Evolutionary conservation across 2,113 vertebrate genomes (phyloP).

Genomic region (Trichomycterus rosablanca): DNA sequence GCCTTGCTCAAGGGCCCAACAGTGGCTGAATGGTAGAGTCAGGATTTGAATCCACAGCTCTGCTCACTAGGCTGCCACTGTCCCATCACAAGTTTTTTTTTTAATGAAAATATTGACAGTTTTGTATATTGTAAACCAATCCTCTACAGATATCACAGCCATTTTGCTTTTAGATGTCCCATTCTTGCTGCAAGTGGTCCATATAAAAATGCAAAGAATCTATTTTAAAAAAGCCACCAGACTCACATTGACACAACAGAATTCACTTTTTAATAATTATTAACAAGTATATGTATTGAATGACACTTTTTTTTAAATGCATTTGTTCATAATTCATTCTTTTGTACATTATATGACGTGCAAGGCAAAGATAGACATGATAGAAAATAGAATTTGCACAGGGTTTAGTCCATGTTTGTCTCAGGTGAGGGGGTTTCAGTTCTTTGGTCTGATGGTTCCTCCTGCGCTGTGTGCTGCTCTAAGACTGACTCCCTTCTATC

Average conservation of each 20-base stretch:
- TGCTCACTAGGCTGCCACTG: too few species aligned
- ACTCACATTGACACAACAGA: slow-evolving; percentile 56
- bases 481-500: slow-evolving; percentile 41
- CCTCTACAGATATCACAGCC: too few species aligned
- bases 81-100: too few species aligned
- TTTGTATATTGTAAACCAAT: too few species aligned
- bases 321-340: slow-evolving; percentile 54
- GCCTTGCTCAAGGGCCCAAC: too few species aligned
- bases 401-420: slow-evolving; percentile 52
- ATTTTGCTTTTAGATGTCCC: too few species aligned
- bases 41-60: too few species aligned
- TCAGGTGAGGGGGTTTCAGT: slow-evolving; percentile 60
- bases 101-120: too few species aligned
- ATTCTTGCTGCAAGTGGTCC: too few species aligned
- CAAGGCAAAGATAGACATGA: slow-evolving; percentile 68
- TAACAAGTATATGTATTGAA: slow-evolving; percentile 68
- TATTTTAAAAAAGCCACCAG: neutral
- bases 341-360: slow-evolving; percentile 71
- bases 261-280: slow-evolving; percentile 65
- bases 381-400: slow-evolving; percentile 65
- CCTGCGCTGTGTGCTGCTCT: slow-evolving; percentile 56
- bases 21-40: too few species aligned
- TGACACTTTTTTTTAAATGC: slow-evolving; percentile 55
- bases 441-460: slow-evolving; percentile 67
- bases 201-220: too few species aligned